Base-by-base conservation (phyloP, 2,797 vertebrate species). In the Triplophysa bombifrons region DNA sequence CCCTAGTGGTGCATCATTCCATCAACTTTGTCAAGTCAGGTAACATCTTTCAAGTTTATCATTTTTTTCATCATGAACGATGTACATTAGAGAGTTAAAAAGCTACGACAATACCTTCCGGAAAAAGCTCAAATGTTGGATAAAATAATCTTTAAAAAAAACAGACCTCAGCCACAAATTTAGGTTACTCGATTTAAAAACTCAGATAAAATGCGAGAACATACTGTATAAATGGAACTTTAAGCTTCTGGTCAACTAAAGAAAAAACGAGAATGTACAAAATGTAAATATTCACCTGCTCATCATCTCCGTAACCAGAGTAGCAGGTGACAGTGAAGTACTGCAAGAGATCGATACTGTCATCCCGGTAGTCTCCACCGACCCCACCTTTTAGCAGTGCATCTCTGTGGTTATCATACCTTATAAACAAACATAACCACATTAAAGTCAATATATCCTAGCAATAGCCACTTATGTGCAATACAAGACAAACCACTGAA, bases 371-470 rank as follows among this genome's bases (percentile, higher is more conserved):
- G 6, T 97, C 96, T 46, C 95, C 96, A 74, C 93, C 94, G 53
- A 94, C 83, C 0, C 96, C 96, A 14, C 97, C 96, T 91, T 95
- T 98, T 82, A 99, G 88, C 75, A 99, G 88, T 38, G 96, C 96
- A 0, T 99, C 97, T 61, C 96, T 92, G 88, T 99, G 97, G 88
- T 95, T 97, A 89, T 99, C 97, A 72, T 99, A 99, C 98, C 98
- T 99, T 30, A 51, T 12, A 46, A n/a, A 34, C 22, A 60, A 60
- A 60, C 10, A 50, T 17, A 46, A 27, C 3, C 22, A 27, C 17
- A 60, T 64, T 60, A 1, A 55, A 55, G 46, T 22, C 20, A 46
- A 61, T n/a, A 4, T 7, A 7, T 27, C 27, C 2, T 17, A 9
- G 4, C n/a, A 46, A 12, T 14, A 60, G 9, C 10, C 4, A 11